Base-by-base conservation (phyloP, 1,140 invertebrate species). In the Drosophila pallidifrons region DNA sequence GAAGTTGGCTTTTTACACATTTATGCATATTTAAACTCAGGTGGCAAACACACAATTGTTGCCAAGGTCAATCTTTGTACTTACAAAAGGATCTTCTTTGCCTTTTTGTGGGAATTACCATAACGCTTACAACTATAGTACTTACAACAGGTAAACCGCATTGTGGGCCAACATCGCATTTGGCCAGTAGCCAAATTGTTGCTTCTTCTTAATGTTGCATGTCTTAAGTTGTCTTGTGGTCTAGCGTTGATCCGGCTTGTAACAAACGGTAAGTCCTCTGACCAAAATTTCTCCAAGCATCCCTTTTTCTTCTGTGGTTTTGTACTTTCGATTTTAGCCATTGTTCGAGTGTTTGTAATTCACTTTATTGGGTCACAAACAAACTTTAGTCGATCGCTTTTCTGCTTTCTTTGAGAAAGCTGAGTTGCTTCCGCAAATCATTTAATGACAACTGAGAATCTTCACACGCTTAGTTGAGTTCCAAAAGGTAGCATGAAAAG, bases 211-310 rank as follows among this genome's bases (percentile, higher is more conserved):
- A 0, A 25, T 47, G 65, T 88, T 64, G 83, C 83, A 83, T 88
- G 83, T 88, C 81, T 80, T 74, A 85, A 89, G 77, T 77, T 74
- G 81, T 66, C 74, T 88, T 88, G 83, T 88, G 83, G 83, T 88
- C 83, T 89, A 89, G 77, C 61, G 69, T 30, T 51, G 52, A 46
- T 55, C 51, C 52, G 49, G 4, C 46, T 43, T 43, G 11, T 4
- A 59, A 8, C 4, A 30, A 59, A 8, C 4, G 16, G 8, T 64
- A 55, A 61, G n/a, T 52, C 38, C 35, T 58, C 30, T 51, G 47
- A 58, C 28, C 10, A 61, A 61, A 25, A 75, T 74, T 74, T 68
- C 46, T 52, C 60, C 60, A 32, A 63, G 63, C 66, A 83, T 71
- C 74, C 10, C 35, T 15, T 45, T 25, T 52, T 52, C 32, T 20